Percentiles rank a stretch among this genome's conserved stretches.
Conservation (phyloP, 2,113 vertebrate genomes). For the Potamarius usumacintae region DNA sequence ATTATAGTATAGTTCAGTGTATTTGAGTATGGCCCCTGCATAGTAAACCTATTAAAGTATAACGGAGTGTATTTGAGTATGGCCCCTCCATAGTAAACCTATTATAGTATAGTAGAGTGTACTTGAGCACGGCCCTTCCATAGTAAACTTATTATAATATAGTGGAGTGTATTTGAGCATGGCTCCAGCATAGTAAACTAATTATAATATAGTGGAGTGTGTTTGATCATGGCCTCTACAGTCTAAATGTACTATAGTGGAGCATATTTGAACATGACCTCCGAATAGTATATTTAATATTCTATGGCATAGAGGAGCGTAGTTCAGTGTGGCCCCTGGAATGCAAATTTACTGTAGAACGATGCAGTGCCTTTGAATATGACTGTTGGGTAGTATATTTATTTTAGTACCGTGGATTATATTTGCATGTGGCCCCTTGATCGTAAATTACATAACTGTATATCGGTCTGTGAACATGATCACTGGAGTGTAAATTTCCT, state of each 20-base stretch:
- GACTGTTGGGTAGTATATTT: neutral
- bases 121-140: neutral
- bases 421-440: neutral
- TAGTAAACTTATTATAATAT: neutral
- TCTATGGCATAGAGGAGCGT: neutral
- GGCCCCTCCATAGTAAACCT: too few species aligned
- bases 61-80: neutral
- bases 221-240: neutral
- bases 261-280: neutral
- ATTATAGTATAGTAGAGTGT: neutral
- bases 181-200: neutral
- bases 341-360: neutral
- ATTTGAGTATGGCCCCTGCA: neutral
- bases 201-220: neutral
- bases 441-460: neutral
- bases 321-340: neutral
- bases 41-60: neutral
- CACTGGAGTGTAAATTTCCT: neutral
- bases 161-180: neutral
- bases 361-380: neutral
- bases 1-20: neutral
- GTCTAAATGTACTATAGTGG: neutral
- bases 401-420: neutral
- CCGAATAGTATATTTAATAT: neutral
- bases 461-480: neutral